Evolutionary conservation across 2,113 vertebrate species (phyloP), one percentile per base, ranked within the genome.

Genomic region (Parotia lawesii): DNA sequence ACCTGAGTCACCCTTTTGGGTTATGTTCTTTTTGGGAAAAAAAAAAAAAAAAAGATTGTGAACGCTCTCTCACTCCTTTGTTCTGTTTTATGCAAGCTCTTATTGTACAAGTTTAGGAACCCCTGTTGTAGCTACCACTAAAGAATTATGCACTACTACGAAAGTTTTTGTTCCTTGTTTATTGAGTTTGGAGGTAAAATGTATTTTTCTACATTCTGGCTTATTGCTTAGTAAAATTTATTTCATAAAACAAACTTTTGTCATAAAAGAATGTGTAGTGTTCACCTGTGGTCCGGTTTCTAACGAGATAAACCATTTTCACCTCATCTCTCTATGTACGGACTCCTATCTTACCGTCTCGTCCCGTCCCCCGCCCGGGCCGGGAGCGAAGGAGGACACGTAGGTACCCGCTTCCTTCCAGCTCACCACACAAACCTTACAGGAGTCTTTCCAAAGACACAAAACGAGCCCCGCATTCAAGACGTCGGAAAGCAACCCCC

Each of bases 131-230:
- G 97, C 97, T 97, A 97, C 94, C 94, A 97, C 96, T 97, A 97
- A 98, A 98, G 97, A 97, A 97, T 98, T 97, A 98, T 98, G 98
- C 97, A 98, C 96, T 98, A 97, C 97, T 96, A 97, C 96, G 88
- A 96, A 98, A 97, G 87, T 96, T 96, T 97, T 97, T 97, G 97
- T 98, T 98, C 98, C 94, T 98, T 98, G 97, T 98, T 98, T 97
- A 97, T 98, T 98, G 97, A 98, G 98, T 98, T 98, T 98, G 98
- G 97, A 98, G 98, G 97, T 98, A 98, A 98, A 98, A 98, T 98
- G 98, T 98, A 98, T 98, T 98, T 98, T 98, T 98, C 97, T 98
- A 98, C 97, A 98, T 98, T 97, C 98, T 98, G 98, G 98, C 98
- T 98, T 98, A 98, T 97, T 98, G 98, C 98, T 98, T 97, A 98